Evolutionary conservation across 2,888 invertebrate species (phyloP).

Genomic region (Drosophila antonietae): DNA sequence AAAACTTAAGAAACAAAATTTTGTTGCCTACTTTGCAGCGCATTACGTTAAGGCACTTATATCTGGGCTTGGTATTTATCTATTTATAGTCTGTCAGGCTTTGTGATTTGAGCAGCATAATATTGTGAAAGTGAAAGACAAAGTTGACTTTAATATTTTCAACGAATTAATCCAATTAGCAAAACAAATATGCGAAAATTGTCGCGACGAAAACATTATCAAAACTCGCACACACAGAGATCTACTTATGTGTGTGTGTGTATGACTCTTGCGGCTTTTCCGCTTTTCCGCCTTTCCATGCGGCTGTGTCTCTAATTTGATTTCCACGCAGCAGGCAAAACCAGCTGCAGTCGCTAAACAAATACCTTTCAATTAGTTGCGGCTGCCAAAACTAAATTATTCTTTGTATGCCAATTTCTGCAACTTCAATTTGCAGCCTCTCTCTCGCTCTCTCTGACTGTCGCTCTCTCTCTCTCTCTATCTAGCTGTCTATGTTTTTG

Average conservation of each 20-base stretch:
- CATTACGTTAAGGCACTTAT: background rate
- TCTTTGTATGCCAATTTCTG: slow-evolving; percentile 60
- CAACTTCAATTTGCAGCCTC: slow-evolving; percentile 23
- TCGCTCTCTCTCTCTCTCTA: background rate
- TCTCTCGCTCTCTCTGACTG: background rate
- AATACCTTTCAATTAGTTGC: slow-evolving; percentile 74
- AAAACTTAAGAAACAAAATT: no score
- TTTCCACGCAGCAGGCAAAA: slow-evolving; percentile 46
- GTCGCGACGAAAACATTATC: slow-evolving; percentile 25
- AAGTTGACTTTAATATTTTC: slow-evolving; percentile 62
- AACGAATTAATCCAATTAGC: slow-evolving; percentile 68
- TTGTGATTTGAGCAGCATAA: slow-evolving; percentile 19
- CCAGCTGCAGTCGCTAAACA: slow-evolving; percentile 67
- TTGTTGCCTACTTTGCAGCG: slow-evolving; percentile 4
- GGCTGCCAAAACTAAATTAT: slow-evolving; percentile 71
- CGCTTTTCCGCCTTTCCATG: slow-evolving; percentile 30
- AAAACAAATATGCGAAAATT: slow-evolving; percentile 61
- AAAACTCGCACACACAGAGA: slow-evolving; percentile 1
- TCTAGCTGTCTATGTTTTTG: slow-evolving; percentile 11
- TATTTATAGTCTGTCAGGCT: background rate
- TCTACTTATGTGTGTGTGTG: slow-evolving; percentile 8
- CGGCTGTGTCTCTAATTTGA: slow-evolving; percentile 51
- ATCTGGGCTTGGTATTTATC: no score
- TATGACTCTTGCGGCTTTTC: slow-evolving; percentile 54
- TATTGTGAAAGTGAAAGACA: slow-evolving; percentile 31